Conservation (phyloP, 2,888 invertebrate species). For the Macrosiphum euphorbiae region DNA sequence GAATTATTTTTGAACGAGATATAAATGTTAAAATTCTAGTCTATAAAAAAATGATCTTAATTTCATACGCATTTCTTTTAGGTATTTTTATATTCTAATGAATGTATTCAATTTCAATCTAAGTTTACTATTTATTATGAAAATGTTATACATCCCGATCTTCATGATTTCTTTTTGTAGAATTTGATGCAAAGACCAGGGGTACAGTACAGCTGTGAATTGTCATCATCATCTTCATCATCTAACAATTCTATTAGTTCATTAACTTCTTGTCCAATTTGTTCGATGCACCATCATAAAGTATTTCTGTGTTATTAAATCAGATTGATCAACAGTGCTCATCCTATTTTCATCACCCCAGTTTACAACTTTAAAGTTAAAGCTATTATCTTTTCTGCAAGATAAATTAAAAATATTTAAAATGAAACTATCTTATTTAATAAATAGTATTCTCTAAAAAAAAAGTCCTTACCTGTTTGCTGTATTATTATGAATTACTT, state of each 20-base stretch:
- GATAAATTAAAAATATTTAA: not conserved
- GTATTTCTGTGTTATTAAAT: constrained; percentile 44
- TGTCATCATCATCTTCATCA: constrained; percentile 15
- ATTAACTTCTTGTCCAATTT: constrained; percentile 56
- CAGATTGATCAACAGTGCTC: not conserved
- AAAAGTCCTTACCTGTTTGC: not conserved
- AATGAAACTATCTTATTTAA: not conserved
- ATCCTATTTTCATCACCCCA: constrained; percentile 54
- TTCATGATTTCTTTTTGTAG: constrained; percentile 46
- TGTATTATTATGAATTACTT: constrained; percentile 25
- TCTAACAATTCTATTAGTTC: constrained; percentile 52
- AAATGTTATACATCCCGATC: not conserved
- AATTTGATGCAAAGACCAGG: constrained; percentile 41
- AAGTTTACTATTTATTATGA: not conserved
- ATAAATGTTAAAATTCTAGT: not conserved
- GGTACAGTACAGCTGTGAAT: constrained; percentile 32
- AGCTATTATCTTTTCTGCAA: constrained; percentile 48
- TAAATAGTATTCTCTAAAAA: not conserved
- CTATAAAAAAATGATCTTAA: not conserved
- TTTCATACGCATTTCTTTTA: not conserved
- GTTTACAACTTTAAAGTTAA: constrained; percentile 57
- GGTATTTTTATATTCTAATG: not conserved
- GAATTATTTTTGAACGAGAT: not conserved
- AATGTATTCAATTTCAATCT: not conserved
- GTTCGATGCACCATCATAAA: constrained; percentile 37